phyloP scores from a whole-genome alignment of 2,797 vertebrate species.

The Apogon hyalosoma region DNA sequence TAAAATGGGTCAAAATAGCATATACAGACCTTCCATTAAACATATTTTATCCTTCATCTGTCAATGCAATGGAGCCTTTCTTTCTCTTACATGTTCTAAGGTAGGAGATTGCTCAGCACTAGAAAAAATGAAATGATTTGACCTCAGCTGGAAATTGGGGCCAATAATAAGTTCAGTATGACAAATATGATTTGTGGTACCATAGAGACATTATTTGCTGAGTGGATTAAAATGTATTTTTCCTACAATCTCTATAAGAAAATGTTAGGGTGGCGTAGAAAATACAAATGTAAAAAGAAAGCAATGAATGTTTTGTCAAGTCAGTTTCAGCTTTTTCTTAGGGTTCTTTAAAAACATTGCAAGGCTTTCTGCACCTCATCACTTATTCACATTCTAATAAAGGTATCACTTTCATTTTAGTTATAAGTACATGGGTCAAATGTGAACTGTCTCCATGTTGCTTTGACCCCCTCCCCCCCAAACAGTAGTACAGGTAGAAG shows the following conservation, averaged over 20 bases:
- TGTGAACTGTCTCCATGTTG: background rate
- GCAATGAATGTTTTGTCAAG: no score
- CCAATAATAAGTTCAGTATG: background rate
- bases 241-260: no score
- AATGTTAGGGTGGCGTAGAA: no score
- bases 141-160: background rate
- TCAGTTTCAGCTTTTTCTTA: no score
- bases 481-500: no score
- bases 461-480: no score
- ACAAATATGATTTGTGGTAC: background rate
- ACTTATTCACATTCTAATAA: background rate
- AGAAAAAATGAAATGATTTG: background rate
- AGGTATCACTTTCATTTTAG: background rate
- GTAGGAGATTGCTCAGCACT: background rate
- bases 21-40: background rate
- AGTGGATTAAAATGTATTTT: background rate
- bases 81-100: conserved; percentile 1
- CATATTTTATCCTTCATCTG: no score
- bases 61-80: no score
- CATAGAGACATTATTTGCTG: background rate
- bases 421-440: background rate
- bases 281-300: no score
- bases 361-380: no score
- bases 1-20: background rate
- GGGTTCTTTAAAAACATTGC: no score